Evolutionary conservation across 2,888 invertebrate species (phyloP), one percentile per base, ranked within the genome.

Genomic region (Caenorhabditis parvicauda): DNA sequence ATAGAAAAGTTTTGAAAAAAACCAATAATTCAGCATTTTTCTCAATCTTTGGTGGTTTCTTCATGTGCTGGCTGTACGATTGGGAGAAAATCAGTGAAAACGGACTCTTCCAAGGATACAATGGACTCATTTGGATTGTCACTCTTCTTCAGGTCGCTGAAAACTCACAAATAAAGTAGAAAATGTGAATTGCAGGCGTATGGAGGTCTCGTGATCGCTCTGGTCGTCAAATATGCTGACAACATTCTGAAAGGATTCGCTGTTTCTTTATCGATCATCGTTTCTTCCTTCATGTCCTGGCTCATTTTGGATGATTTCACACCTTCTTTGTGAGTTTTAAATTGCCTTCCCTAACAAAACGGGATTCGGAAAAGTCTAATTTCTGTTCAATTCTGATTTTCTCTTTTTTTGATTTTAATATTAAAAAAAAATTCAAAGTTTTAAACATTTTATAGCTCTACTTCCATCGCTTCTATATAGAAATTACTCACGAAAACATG

Each of bases 221-320:
- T 83, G n/a, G 85, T 85, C 7, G 84, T 86, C 61, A 86, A 86
- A 73, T 86, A 85, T 71, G 85, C 86, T 3, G 86, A 86, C 73
- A 86, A 86, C 70, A 86, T 86, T 64, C 73, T 86, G 42, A 86
- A 86, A 42, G 85, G 85, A 12, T 86, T 86, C 74, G 86, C 86
- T n/a, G 84, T 84, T 14, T 84, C 85, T 2, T 73, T 85, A 32
- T 84, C 85, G 12, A 86, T 86, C 52, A 80, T 86, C 32, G 70
- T 86, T 19, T 85, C 85, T 2, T 82, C 83, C 22, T 59, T 85
- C 44, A 75, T 82, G 42, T 86, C 86, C 0, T 84, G 83, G 76
- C 77, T 79, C 50, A 62, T 84, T 46, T 73, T 86, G 21, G 79
- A 78, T n/a, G 84, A 86, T 69, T 81, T 84, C 50, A 70, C 70